phyloP scores from a whole-genome alignment of 2,888 invertebrate species.

The Cylindroiulus punctatus region DNA sequence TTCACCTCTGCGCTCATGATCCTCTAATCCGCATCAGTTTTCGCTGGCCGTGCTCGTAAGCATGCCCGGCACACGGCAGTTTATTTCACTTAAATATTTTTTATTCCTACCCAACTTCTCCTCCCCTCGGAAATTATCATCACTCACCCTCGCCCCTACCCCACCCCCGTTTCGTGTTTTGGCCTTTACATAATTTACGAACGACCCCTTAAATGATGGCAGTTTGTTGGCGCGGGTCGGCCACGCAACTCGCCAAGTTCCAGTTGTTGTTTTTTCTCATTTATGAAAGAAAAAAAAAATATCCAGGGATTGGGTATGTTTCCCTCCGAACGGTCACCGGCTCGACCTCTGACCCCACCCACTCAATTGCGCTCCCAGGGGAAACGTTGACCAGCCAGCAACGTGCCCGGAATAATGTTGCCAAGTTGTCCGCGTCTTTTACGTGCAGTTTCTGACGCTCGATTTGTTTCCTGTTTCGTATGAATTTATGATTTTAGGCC shows the following conservation, averaged over 20 bases:
- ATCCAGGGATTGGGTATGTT: not conserved
- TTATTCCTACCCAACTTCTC: too few species aligned
- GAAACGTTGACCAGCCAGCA: not conserved
- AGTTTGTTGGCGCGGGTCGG: not conserved
- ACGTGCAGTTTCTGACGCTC: not conserved
- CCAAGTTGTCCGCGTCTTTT: not conserved
- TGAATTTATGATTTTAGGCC: slow-evolving; percentile 2
- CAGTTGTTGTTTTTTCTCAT: not conserved
- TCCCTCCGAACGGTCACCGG: not conserved
- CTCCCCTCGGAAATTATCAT: not conserved
- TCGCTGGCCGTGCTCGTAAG: not conserved
- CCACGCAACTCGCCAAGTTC: slow-evolving; percentile 5
- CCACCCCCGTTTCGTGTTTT: not conserved
- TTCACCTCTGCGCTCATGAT: not conserved
- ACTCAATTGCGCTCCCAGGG: slow-evolving; percentile 3
- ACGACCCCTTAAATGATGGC: slow-evolving; percentile 34
- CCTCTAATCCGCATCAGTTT: not conserved
- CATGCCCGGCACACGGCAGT: not conserved
- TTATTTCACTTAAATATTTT: slow-evolving; percentile 11
- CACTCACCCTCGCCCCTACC: not conserved
- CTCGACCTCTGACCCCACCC: slow-evolving; percentile 29
- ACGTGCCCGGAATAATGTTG: slow-evolving; percentile 10
- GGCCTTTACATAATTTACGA: slow-evolving; percentile 34
- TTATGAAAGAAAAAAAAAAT: not conserved
- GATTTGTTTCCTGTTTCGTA: slow-evolving; percentile 6